Base-by-base conservation (phyloP, 1,140 invertebrate species). In the Capitella teleta region DNA sequence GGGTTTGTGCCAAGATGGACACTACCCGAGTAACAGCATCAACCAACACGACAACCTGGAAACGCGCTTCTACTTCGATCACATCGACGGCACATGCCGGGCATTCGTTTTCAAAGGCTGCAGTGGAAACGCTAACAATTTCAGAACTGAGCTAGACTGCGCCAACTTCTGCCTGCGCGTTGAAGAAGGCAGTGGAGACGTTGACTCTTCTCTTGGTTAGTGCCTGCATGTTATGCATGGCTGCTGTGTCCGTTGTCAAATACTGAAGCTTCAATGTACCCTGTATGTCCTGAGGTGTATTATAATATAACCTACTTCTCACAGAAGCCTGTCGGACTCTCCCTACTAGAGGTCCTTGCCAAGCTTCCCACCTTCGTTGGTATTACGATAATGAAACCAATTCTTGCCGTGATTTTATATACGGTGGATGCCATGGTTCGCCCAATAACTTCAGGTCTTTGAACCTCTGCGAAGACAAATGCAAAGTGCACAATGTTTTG, bases 321-420 rank as follows among this genome's bases (percentile, higher is more conserved):
- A n/a, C 38, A 40, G 50, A 46, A 5, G 71, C 78, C 34, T 77
- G 78, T 23, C 82, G 85, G 49, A 12, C 28, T 24, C 32, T 51
- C 16, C 21, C 21, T 58, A 80, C 85, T 51, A 68, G 74, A 4
- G 87, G 89, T 32, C 80, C 79, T 10, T 92, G 88, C 57, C 19
- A 77, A 24, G 80, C 77, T 2, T 74, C 81, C 14, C 6, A 34
- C 12, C 12, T 49, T 10, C 47, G 32, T 19, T 40, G 47, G 47
- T 49, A 40, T 28, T 49, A 23, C 36, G 23, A 49, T 23, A 6
- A 36, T 0, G 34, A 18, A 12, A 37, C 37, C 23, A 8, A 16
- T 25, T 30, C 28, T 18, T 45, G 43, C 28, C 18, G 28, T 8
- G 43, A 45, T 24, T 45, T 45, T 28, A 28, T 45, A 5, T 45